phyloP scores from a whole-genome alignment of 2,888 invertebrate species.

The Nyleta sp. region DNA sequence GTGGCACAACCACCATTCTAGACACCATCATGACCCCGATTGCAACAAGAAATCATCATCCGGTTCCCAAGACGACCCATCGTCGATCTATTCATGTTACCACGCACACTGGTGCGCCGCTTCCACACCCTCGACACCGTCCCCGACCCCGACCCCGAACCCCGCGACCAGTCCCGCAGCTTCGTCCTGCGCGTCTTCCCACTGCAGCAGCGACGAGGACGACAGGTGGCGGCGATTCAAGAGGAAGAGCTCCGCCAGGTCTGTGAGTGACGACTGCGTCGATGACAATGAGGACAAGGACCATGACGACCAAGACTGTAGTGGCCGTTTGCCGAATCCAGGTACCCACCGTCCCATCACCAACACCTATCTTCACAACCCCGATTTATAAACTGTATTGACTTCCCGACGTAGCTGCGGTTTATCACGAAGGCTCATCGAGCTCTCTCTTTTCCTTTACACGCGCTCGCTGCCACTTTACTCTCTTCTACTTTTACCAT shows the following conservation, averaged over 20 bases:
- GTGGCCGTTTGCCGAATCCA: constrained; percentile 81
- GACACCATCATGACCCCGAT: constrained; percentile 70
- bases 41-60: constrained; percentile 79
- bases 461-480: constrained; percentile 43
- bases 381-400: constrained; percentile 48
- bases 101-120: constrained; percentile 80
- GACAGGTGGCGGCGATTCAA: constrained; percentile 64
- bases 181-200: constrained; percentile 74
- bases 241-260: constrained; percentile 68
- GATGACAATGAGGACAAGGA: constrained; percentile 63
- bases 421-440: constrained; percentile 58
- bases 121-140: constrained; percentile 76
- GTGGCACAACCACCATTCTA: constrained; percentile 80
- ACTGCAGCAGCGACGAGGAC: constrained; percentile 78
- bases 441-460: constrained; percentile 41
- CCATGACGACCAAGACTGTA: constrained; percentile 75
- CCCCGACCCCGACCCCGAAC: constrained; percentile 74
- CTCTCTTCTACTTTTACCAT: constrained; percentile 26
- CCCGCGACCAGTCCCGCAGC: constrained; percentile 75
- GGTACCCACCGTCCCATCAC: constrained; percentile 77
- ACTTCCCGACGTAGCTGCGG: constrained; percentile 63
- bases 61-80: constrained; percentile 74
- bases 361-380: constrained; percentile 61
- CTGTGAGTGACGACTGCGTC: constrained; percentile 69
- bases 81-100: constrained; percentile 80